These are phyloP conservation scores for Lagenorhynchus albirostris DNA, from an alignment of 2,113 vertebrate genomes.

Conservation along the genomic window DNA sequence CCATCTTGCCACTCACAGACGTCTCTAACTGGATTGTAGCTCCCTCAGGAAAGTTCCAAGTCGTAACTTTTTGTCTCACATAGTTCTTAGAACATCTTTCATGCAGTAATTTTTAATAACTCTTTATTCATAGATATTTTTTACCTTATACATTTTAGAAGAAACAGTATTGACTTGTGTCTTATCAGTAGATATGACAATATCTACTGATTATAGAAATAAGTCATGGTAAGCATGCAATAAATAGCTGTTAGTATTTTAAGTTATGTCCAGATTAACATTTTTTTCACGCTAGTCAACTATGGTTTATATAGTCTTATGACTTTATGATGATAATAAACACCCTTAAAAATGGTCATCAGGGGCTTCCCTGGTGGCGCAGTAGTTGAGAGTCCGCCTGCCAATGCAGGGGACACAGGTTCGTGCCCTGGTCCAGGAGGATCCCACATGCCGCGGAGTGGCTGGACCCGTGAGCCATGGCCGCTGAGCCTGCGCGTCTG, in stretches of 20 bases:
- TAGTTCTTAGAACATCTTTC: background rate
- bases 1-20: background rate
- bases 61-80: background rate
- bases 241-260: background rate
- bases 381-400: no score
- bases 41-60: background rate
- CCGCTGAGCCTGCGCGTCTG: no score
- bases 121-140: background rate
- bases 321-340: background rate
- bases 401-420: no score
- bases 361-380: background rate
- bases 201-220: background rate
- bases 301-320: background rate
- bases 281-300: background rate
- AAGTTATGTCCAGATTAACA: background rate
- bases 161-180: background rate
- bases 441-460: no score
- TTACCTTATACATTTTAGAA: background rate
- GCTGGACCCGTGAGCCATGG: no score
- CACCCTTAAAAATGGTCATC: background rate
- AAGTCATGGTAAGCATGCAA: background rate
- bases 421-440: no score
- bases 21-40: background rate
- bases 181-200: background rate
- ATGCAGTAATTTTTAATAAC: background rate